Conservation (phyloP, 1,140 invertebrate species). For the Epicauta chinensis region DNA sequence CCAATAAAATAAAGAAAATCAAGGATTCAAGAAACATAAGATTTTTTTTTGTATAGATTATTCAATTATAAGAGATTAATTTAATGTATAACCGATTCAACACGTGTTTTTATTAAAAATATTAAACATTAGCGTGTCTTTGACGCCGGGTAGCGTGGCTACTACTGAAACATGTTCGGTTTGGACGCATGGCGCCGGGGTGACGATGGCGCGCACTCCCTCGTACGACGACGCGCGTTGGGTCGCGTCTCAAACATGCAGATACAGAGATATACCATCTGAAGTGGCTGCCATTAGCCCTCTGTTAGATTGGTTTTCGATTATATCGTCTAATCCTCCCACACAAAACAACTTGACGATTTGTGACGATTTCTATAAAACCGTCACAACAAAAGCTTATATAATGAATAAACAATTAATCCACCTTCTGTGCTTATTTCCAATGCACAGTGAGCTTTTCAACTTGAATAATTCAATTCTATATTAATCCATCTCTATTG, state of each 20-base stretch:
- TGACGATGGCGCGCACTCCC: slow-evolving; percentile 10
- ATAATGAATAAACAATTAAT: no score
- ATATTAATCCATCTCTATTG: no score
- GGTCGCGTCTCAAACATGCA: slow-evolving; percentile 20
- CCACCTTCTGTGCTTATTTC: no score
- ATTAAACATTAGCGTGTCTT: slow-evolving; percentile 12
- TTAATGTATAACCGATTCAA: background rate
- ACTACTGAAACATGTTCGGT: slow-evolving; percentile 26
- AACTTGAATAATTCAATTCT: no score
- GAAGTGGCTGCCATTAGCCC: slow-evolving; percentile 18
- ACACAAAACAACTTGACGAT: slow-evolving; percentile 4
- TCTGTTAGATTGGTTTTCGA: slow-evolving; percentile 15
- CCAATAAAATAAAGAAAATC: no score
- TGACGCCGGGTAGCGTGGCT: slow-evolving; percentile 26
- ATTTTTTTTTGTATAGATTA: no score
- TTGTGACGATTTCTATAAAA: background rate
- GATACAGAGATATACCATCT: slow-evolving; percentile 23
- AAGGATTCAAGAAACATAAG: no score
- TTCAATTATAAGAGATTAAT: no score
- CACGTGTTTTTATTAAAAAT: slow-evolving; percentile 18
- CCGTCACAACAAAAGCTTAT: no score
- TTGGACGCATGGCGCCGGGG: slow-evolving; percentile 19
- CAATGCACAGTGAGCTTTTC: no score
- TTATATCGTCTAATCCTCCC: slow-evolving; percentile 15
- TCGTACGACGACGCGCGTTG: slow-evolving; percentile 8